These are phyloP conservation scores for Zaprionus tsacasi DNA, from an alignment of 1,140 invertebrate species.

Conservation along the genomic window DNA sequence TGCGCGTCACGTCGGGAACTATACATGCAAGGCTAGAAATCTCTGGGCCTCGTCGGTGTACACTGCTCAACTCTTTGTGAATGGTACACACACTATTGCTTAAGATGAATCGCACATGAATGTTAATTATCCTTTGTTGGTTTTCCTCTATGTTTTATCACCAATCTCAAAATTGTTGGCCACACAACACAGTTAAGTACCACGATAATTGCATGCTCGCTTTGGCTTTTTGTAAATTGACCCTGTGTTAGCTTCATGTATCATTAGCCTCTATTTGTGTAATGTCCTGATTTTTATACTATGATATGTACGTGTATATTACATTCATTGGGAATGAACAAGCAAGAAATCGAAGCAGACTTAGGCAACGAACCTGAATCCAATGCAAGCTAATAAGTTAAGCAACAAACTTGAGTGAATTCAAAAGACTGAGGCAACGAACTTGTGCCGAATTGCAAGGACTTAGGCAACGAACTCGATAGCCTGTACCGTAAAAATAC, in stretches of 20 bases:
- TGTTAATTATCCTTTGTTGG: constrained; percentile 28
- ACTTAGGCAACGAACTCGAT: constrained; percentile 2
- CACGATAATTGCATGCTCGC: constrained; percentile 57
- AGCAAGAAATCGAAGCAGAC: too few species aligned
- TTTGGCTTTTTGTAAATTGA: constrained; percentile 43
- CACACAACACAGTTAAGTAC: constrained; percentile 26
- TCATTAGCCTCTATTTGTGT: constrained; percentile 42
- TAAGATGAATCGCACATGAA: constrained; percentile 60
- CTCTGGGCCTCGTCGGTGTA: constrained; percentile 85
- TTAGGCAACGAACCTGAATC: not conserved
- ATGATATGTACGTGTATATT: constrained; percentile 2
- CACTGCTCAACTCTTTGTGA: constrained; percentile 76
- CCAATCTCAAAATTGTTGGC: constrained; percentile 23
- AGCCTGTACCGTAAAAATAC: constrained; percentile 7
- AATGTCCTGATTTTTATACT: constrained; percentile 1
- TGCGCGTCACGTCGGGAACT: constrained; percentile 87
- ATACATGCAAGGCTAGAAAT: constrained; percentile 89
- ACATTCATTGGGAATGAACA: not conserved
- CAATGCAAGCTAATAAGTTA: not conserved
- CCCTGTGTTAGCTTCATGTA: constrained; percentile 39
- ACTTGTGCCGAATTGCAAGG: not conserved
- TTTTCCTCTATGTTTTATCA: constrained; percentile 83
- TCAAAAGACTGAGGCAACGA: constrained; percentile 14
- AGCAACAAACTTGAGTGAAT: constrained; percentile 3
- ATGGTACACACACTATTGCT: constrained; percentile 61